Evolutionary conservation across 2,888 invertebrate genomes (phyloP).

Genomic region (Linnaemya tessellans): DNA sequence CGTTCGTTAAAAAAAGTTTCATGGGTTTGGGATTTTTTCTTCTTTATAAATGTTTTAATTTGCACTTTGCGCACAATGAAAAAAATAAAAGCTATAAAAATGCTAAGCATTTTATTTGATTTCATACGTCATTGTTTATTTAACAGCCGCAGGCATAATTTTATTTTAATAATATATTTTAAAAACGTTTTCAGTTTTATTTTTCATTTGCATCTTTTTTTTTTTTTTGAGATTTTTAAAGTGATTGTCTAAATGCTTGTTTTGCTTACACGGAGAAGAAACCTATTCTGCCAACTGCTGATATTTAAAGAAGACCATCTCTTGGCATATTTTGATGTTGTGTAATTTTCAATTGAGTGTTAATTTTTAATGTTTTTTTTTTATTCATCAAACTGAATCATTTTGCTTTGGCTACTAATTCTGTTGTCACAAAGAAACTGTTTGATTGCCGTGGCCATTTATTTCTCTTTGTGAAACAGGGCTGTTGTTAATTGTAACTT

Average conservation of each 20-base stretch:
- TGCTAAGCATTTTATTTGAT: neutral
- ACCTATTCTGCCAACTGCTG: neutral
- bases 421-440: neutral
- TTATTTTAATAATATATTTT: slow-evolving; percentile 50
- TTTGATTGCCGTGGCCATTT: neutral
- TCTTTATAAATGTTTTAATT: slow-evolving; percentile 54
- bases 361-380: neutral
- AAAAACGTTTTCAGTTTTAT: slow-evolving; percentile 21
- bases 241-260: neutral
- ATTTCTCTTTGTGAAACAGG: neutral
- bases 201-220: slow-evolving; percentile 8
- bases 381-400: too few species aligned
- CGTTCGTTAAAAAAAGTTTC: slow-evolving; percentile 12
- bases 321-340: too few species aligned
- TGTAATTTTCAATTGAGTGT: neutral
- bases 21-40: neutral
- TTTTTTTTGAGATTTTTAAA: neutral
- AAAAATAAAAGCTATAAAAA: neutral
- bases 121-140: slow-evolving; percentile 58
- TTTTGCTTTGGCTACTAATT: neutral
- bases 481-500: neutral
- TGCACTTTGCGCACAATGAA: slow-evolving; percentile 60
- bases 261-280: neutral
- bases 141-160: slow-evolving; percentile 31
- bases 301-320: neutral